Evolutionary conservation across 2,113 vertebrate species (phyloP), one percentile per base, ranked within the genome.

Genomic region (Xyliphius kryptos): DNA sequence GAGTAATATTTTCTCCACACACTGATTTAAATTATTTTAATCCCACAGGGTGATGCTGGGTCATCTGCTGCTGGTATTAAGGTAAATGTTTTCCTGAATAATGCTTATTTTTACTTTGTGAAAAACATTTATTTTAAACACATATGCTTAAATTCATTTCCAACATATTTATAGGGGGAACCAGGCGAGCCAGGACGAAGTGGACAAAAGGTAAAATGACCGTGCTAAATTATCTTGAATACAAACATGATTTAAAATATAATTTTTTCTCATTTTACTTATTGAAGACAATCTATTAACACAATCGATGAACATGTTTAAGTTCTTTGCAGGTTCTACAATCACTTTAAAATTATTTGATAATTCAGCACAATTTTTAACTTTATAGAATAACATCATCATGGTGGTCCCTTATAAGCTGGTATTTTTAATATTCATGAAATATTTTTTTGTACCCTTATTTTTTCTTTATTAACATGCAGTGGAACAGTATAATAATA

Each of bases 51-150:
- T 71, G 93, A 96, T 60, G 86, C 95, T 3, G 96, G 96, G 56
- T 98, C 95, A 1, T 96, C 96, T 70, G 96, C 96, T n/a, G 95
- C 93, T 55, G 96, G 96, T 76, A 97, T 98, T 76, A 98, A 98
- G 94, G 96, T 98, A 64, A 80, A 77, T 20, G 11, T 61, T 2
- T 40, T 14, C n/a, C 43, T 16, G 17, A 20, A 61, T 43, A 2
- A 5, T n/a, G 9, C 10, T 40, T 10, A 2, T 40, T 3, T 20
- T 37, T 46, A 6, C 17, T 21, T 9, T 12, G 5, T 9, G 3
- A 6, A 62, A 37, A 44, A 50, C 0, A 46, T 21, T 9, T 15
- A 1, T 22, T 8, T 37, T n/a, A n/a, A 58, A 9, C 16, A 50
- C 47, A 50, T 1, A 6, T 6, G 16, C 8, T 16, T 12, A 5